Base-by-base conservation (phyloP, 2,888 invertebrate species). In the Cryptocheilus praepositus region DNA sequence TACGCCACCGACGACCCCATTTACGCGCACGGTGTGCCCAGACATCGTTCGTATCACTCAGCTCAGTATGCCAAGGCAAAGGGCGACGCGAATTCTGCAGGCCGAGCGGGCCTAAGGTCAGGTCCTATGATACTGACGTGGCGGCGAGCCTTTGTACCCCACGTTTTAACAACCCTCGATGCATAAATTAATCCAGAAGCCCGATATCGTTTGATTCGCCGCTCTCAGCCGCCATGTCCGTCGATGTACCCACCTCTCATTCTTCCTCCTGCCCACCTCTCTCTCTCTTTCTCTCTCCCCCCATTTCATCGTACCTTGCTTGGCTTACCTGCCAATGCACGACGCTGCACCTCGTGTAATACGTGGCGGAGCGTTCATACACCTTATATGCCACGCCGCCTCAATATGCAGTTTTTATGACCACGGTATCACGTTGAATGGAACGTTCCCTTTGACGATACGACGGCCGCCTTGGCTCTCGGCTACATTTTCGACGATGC, bases 161-260 rank as follows among this genome's bases (percentile, higher is more conserved):
- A 84, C 83, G 82, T 86, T 88, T 88, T 86, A 88, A 87, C 86
- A 83, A 84, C 85, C 86, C 85, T 79, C 81, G 84, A 84, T 86
- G 87, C 86, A 87, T 88, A 88, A 88, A 88, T 88, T 88, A 88
- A 88, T 87, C 84, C 85, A 87, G 86, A 85, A 86, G 87, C 83
- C 83, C 79, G 85, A 88, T 88, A 87, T 87, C 86, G 88, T 88
- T 88, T 88, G 88, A 88, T 88, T 88, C 84, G 85, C 88, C 88
- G 87, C 73, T 71, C 55, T 56, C n/a, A n/a, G 73, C 71, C 76
- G 76, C 76, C 76, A 74, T 68, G 70, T 70, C 70, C 71, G 73
- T 68, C 67, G 68, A 69, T 78, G 74, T 70, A 64, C 73, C 71
- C 73, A 64, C 67, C 64, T 60, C 63, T 62, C 66, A 13, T 57